Conservation (phyloP, 2,113 vertebrate genomes). For the Labeo catla region DNA sequence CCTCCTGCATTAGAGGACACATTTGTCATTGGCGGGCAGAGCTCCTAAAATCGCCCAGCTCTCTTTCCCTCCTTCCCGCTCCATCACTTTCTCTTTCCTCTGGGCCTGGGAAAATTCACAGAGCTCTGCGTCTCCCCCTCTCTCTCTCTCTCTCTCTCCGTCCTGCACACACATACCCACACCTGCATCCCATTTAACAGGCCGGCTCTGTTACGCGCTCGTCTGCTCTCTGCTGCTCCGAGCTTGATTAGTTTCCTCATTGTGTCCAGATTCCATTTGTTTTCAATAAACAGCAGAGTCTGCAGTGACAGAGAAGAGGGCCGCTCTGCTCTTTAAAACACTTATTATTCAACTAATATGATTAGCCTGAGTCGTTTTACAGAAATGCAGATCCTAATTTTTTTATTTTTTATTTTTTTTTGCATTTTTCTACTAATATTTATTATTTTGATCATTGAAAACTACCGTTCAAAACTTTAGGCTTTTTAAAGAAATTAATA, state of each 20-base stretch:
- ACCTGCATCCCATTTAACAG: conserved; percentile 60
- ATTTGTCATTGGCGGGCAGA: conserved; percentile 65
- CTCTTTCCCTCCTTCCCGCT: conserved; percentile 44
- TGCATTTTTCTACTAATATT: background rate
- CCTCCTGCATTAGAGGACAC: conserved; percentile 57
- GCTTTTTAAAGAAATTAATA: background rate
- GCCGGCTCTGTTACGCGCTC: conserved; percentile 33
- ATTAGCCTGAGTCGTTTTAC: background rate
- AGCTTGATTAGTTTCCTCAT: conserved; percentile 60
- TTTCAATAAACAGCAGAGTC: conserved; percentile 46
- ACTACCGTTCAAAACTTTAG: background rate
- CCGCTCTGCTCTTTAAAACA: background rate
- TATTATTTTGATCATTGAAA: background rate
- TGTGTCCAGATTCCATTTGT: conserved; percentile 53
- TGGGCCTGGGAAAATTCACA: conserved; percentile 56
- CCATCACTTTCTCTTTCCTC: conserved; percentile 51
- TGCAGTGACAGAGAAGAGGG: conserved; percentile 12
- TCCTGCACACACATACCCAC: conserved; percentile 43
- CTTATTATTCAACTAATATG: conserved; percentile 19
- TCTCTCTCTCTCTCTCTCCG: conserved; percentile 8
- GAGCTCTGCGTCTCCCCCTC: background rate
- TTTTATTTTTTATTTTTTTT: background rate
- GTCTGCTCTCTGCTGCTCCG: background rate
- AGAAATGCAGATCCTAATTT: background rate
- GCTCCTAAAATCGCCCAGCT: conserved; percentile 46